Percentiles rank a stretch among this genome's conserved stretches.
Evolutionary conservation across 2,888 invertebrate genomes (phyloP).

Genomic region (Lamproptera curius): DNA sequence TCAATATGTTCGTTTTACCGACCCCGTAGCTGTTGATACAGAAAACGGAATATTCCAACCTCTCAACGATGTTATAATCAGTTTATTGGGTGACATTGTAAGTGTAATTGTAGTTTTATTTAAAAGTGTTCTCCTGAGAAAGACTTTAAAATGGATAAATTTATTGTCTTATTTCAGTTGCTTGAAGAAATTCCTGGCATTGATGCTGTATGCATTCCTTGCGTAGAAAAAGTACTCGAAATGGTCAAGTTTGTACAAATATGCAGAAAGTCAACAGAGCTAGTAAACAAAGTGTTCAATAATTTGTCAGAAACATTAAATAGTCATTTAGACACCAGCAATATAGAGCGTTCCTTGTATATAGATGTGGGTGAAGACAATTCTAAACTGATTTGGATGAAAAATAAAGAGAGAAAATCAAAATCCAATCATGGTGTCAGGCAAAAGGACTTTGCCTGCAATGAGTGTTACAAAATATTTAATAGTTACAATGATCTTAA

Average conservation of each 20-base stretch:
- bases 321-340: slow-evolving; percentile 32
- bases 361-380: slow-evolving; percentile 43
- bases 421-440: slow-evolving; percentile 22
- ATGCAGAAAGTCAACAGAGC: slow-evolving; percentile 40
- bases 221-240: slow-evolving; percentile 44
- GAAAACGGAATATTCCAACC: slow-evolving; percentile 30
- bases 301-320: slow-evolving; percentile 41
- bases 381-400: slow-evolving; percentile 41
- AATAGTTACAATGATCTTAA: slow-evolving; percentile 35
- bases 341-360: slow-evolving; percentile 41
- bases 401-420: slow-evolving; percentile 30
- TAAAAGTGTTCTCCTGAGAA: background rate
- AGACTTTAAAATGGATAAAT: background rate
- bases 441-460: slow-evolving; percentile 34
- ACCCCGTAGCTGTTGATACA: slow-evolving; percentile 41
- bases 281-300: slow-evolving; percentile 44
- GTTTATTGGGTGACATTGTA: slow-evolving; percentile 46
- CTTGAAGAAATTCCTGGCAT: slow-evolving; percentile 49
- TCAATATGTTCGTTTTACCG: slow-evolving; percentile 50
- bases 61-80: slow-evolving; percentile 39
- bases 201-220: slow-evolving; percentile 54
- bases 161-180: slow-evolving; percentile 42
- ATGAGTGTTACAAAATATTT: slow-evolving; percentile 39
- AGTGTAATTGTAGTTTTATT: slow-evolving; percentile 25
- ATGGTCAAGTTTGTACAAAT: slow-evolving; percentile 42